Evolutionary conservation across 2,888 invertebrate genomes (phyloP).

Genomic region (Andrena dorsata): DNA sequence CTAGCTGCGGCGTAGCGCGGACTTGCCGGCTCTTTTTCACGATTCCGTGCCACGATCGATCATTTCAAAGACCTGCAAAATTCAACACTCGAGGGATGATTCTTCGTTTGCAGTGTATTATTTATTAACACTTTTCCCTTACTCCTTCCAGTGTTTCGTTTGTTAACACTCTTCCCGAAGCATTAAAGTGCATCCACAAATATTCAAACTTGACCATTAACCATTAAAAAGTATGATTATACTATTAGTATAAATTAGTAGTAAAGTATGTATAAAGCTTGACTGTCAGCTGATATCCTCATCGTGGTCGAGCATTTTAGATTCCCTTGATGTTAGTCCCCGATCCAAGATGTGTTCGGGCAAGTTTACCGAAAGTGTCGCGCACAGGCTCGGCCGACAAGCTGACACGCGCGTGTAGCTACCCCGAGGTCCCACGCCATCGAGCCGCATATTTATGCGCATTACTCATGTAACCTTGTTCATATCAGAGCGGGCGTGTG

Average conservation of each 20-base stretch:
- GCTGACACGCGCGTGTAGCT: constrained; percentile 24
- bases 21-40: neutral
- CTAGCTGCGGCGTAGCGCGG: neutral
- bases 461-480: constrained; percentile 63
- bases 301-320: neutral
- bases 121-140: no score
- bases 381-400: neutral
- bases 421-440: constrained; percentile 21
- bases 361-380: neutral
- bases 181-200: no score
- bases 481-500: constrained; percentile 55
- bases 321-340: neutral
- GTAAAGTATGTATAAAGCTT: no score
- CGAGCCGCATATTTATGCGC: constrained; percentile 63
- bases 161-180: no score
- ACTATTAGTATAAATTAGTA: no score
- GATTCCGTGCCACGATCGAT: neutral
- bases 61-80: no score
- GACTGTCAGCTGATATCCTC: no score
- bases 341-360: neutral
- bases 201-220: no score
- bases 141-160: no score
- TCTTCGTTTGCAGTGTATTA: no score
- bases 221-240: no score
- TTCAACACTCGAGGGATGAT: no score